A percentile compares a stretch with the other conserved stretches of the same genome.
Conservation (phyloP, 2,888 invertebrate species). For the Boloria selene region DNA sequence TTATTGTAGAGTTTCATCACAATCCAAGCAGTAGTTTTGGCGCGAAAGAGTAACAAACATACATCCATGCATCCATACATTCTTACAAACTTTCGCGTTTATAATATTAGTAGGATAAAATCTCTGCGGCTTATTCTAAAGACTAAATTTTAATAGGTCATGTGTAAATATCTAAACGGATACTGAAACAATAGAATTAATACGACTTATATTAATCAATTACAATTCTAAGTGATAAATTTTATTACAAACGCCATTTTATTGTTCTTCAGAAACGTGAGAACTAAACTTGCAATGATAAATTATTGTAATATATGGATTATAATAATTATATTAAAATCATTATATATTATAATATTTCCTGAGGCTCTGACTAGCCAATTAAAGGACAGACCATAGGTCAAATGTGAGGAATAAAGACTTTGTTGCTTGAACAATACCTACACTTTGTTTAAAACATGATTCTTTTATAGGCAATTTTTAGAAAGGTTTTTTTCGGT, state of each 20-base stretch:
- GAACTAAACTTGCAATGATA: slow-evolving; percentile 18
- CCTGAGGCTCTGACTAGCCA: slow-evolving; percentile 13
- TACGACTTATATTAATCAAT: neutral
- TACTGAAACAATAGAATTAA: neutral
- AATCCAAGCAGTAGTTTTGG: too few relatives aligned
- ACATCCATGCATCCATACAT: too few relatives aligned
- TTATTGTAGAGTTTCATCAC: too few relatives aligned
- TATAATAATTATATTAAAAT: slow-evolving; percentile 19
- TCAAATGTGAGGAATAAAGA: neutral
- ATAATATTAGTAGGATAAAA: too few relatives aligned
- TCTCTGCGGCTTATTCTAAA: neutral
- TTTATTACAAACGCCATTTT: slow-evolving; percentile 24
- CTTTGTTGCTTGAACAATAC: neutral
- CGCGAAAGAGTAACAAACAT: too few relatives aligned
- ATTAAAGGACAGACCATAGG: slow-evolving; percentile 18
- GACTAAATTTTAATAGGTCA: neutral
- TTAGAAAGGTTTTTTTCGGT: too few relatives aligned
- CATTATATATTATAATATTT: neutral
- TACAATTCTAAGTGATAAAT: slow-evolving; percentile 12
- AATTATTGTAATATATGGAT: slow-evolving; percentile 21
- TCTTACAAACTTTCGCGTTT: too few relatives aligned
- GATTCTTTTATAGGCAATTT: too few relatives aligned
- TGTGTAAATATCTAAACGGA: slow-evolving; percentile 3
- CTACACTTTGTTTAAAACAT: too few relatives aligned
- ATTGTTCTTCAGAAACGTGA: slow-evolving; percentile 33